phyloP scores from a whole-genome alignment of 2,888 invertebrate species.

The Meganola albula region DNA sequence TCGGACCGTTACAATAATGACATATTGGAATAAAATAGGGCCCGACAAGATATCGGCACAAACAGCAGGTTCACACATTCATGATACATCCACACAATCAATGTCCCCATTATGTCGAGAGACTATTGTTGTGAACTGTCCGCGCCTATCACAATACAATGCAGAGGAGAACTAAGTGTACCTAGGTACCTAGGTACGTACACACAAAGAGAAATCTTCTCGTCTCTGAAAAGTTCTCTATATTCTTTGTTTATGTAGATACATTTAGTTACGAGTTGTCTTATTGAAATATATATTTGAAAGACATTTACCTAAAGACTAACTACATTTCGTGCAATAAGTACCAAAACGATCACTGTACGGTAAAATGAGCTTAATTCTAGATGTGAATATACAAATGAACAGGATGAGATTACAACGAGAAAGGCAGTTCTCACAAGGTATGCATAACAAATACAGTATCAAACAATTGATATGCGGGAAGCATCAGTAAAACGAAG shows the following conservation, averaged over 20 bases:
- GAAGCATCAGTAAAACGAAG: conserved; percentile 31
- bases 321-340: no score
- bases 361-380: no score
- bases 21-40: conserved; percentile 38
- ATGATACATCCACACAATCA: conserved; percentile 61
- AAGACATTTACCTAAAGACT: no score
- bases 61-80: conserved; percentile 44
- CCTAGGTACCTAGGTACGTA: no score
- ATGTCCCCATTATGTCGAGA: conserved; percentile 70
- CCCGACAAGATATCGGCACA: conserved; percentile 38
- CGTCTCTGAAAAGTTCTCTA: conserved; percentile 33
- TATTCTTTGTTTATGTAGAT: no score
- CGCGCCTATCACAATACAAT: conserved; percentile 65
- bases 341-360: no score
- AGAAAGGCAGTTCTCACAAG: conserved; percentile 38
- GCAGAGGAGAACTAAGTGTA: conserved; percentile 51
- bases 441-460: conserved; percentile 47
- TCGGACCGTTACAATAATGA: no score
- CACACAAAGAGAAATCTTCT: conserved; percentile 54
- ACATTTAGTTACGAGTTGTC: no score
- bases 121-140: conserved; percentile 68
- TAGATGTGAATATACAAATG: conserved; percentile 22
- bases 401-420: conserved; percentile 35
- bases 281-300: no score
- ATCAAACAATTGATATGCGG: conserved; percentile 44